phyloP scores from a whole-genome alignment of 2,113 vertebrate species.

The Trematomus loennbergii region DNA sequence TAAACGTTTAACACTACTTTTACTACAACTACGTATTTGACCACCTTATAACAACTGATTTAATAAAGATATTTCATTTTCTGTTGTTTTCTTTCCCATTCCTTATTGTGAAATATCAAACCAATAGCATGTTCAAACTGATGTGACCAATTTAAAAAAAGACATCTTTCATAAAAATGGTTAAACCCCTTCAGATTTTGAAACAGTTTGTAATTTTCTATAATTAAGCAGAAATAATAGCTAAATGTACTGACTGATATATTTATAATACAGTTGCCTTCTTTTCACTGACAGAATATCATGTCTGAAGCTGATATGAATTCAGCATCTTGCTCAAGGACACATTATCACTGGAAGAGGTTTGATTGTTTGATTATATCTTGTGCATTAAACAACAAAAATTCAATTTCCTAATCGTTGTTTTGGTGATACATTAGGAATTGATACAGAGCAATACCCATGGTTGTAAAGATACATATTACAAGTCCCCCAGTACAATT shows the following conservation, averaged over 20 bases:
- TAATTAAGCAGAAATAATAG: neutral
- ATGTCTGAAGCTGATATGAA: neutral
- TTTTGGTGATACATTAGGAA: neutral
- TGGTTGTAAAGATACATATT: neutral
- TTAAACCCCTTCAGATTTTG: neutral
- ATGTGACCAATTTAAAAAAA: neutral
- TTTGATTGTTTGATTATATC: neutral
- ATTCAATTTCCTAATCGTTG: neutral
- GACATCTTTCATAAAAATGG: neutral
- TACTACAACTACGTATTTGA: neutral
- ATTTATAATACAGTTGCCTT: neutral
- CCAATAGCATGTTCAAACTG: neutral
- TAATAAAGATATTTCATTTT: slow-evolving; percentile 30
- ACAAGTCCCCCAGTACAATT: neutral
- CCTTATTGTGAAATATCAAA: neutral
- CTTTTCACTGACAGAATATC: neutral
- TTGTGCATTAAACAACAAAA: neutral
- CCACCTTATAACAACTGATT: neutral
- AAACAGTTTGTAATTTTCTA: neutral
- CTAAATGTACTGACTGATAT: neutral
- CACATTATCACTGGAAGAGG: neutral
- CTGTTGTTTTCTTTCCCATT: slow-evolving; percentile 11
- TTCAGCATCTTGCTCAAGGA: neutral
- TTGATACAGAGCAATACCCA: neutral
- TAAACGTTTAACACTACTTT: neutral